phyloP scores from a whole-genome alignment of 2,888 invertebrate species.

The Chouioia cunea region DNA sequence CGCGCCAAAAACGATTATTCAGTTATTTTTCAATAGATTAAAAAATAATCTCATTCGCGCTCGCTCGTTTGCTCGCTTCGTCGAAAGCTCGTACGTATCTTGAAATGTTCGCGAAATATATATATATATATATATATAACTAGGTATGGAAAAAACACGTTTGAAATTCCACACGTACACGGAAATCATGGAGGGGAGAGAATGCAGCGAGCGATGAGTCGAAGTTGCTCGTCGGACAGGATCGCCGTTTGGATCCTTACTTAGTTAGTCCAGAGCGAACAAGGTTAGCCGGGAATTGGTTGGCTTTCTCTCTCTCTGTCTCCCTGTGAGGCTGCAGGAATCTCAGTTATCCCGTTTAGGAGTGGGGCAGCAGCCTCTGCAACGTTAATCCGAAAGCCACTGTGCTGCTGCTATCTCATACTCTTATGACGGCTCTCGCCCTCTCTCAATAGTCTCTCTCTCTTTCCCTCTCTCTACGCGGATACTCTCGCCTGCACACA shows the following conservation, averaged over 20 bases:
- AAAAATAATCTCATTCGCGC: too few species aligned
- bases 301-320: conserved; percentile 20
- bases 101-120: too few species aligned
- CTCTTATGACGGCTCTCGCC: conserved; percentile 32
- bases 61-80: too few species aligned
- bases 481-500: background rate
- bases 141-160: background rate
- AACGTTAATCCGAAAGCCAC: conserved; percentile 35
- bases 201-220: conserved; percentile 27
- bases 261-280: conserved; percentile 56
- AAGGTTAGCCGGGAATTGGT: conserved; percentile 58
- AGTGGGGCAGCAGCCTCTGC: conserved; percentile 1
- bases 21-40: too few species aligned
- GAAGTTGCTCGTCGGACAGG: conserved; percentile 41
- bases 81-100: too few species aligned
- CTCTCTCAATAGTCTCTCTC: conserved; percentile 3
- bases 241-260: conserved; percentile 52
- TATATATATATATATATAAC: too few species aligned
- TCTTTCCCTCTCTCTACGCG: conserved; percentile 12
- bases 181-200: background rate
- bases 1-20: too few species aligned
- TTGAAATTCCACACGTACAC: conserved; percentile 1
- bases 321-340: conserved; percentile 54
- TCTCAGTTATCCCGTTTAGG: conserved; percentile 59
- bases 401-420: conserved; percentile 9